Evolutionary conservation across 2,113 vertebrate species (phyloP), one percentile per base, ranked within the genome.

Genomic region (Penelope pileata): DNA sequence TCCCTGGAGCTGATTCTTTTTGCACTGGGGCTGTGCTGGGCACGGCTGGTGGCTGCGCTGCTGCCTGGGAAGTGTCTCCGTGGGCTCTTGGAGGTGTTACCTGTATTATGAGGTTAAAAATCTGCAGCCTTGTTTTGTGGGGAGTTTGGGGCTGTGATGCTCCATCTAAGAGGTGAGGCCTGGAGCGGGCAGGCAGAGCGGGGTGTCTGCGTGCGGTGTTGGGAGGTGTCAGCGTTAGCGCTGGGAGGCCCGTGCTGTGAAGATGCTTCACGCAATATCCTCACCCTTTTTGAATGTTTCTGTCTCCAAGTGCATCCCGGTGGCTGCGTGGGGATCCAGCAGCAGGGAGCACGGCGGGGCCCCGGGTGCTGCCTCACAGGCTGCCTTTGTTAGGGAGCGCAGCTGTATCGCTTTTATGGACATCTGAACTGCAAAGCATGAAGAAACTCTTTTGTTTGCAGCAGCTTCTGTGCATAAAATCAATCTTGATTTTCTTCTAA

Each of bases 351-450:
- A n/a, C n/a, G n/a, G n/a, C 82, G 89, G 70, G 91, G 84, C 81
- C 82, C 89, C 94, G 77, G 86, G 12, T 83, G 16, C 93, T 45
- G 63, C 70, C 62, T 93, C 81, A 92, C 42, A 89, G 84, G 63
- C 93, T 50, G 85, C 17, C 87, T 93, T 95, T 97, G 96, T 96
- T 64, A 64, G 66, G 53, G 29, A 0, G 0, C 59, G 89, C 96
- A 97, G 95, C 93, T 97, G 96, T 66, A 34, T 72, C 14, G 63
- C 73, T 94, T 96, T 95, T 89, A 96, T 96, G 93, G 87, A 94
- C 84, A 89, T 94, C 74, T 34, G 74, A 76, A 92, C 81, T 84
- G 86, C 67, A 62, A 69, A 83, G 66, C 59, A 83, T 96, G 87
- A 97, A 97, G 62, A 85, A 96, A 91, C 80, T 81, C 87, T 90